These are phyloP conservation scores for Macrobrachium rosenbergii DNA, from an alignment of 1,140 invertebrate species.

Conservation along the genomic window DNA sequence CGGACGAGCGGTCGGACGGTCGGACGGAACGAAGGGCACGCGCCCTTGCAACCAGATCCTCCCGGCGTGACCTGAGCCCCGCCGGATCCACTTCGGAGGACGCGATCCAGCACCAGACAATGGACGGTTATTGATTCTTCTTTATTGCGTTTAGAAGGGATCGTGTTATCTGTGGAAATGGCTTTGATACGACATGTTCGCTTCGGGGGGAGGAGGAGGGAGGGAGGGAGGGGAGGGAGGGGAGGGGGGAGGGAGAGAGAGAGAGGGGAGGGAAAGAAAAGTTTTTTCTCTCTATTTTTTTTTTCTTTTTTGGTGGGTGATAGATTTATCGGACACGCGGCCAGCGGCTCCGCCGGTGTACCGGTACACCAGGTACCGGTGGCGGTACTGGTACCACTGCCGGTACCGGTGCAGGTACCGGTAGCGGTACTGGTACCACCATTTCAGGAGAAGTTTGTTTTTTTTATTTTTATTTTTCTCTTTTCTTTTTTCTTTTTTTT, in stretches of 20 bases:
- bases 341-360: neutral
- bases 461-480: no score
- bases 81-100: constrained; percentile 51
- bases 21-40: constrained; percentile 37
- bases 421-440: no score
- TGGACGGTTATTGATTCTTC: constrained; percentile 60
- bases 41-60: constrained; percentile 53
- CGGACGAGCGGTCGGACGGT: neutral
- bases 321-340: neutral
- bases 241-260: neutral
- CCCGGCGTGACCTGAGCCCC: constrained; percentile 55
- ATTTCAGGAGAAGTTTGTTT: no score
- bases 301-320: no score
- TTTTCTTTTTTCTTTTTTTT: no score
- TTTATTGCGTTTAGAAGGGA: constrained; percentile 58
- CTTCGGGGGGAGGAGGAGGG: neutral
- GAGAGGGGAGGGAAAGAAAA: neutral
- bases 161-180: constrained; percentile 60
- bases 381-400: no score
- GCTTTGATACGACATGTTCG: constrained; percentile 59
- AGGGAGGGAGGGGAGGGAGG: neutral
- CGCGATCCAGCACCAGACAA: constrained; percentile 61
- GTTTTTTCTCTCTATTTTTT: no score
- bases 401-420: no score
- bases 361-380: no score